Percentiles rank a stretch among this genome's conserved stretches.
Evolutionary conservation across 2,797 vertebrate species (phyloP).

Genomic region (Tangara arthus): DNA sequence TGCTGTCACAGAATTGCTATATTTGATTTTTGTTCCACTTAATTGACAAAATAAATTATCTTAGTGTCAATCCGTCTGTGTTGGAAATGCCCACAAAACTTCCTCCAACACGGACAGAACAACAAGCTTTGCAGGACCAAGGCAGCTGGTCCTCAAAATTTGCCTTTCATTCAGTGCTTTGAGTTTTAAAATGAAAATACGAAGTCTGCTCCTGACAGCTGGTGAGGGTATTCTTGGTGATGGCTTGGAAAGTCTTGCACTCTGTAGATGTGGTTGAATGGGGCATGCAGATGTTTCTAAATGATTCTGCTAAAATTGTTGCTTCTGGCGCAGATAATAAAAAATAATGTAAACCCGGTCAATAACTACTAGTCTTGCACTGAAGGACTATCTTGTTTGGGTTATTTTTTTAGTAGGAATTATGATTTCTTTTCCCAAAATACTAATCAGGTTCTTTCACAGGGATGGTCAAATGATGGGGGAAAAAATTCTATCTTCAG

Average conservation of each 20-base stretch:
- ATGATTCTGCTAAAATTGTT: neutral
- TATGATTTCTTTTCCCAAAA: neutral
- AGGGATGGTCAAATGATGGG: neutral
- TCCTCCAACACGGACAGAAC: neutral
- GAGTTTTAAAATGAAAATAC: neutral
- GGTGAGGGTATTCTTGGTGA: neutral
- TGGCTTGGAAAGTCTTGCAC: neutral
- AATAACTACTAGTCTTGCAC: neutral
- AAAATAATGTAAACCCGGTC: neutral
- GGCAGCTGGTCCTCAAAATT: constrained; percentile 20
- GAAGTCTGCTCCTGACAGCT: neutral
- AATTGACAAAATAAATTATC: neutral
- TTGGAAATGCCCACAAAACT: neutral
- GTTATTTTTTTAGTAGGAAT: neutral
- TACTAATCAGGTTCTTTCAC: neutral
- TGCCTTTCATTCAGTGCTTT: neutral
- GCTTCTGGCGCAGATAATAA: neutral
- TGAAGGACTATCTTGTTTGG: neutral
- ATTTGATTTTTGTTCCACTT: neutral
- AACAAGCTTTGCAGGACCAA: neutral
- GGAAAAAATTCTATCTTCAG: neutral
- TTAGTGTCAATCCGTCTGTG: neutral
- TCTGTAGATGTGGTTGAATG: neutral
- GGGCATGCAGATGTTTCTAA: neutral
- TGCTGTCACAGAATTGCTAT: neutral